These are phyloP conservation scores for Thymelicus acteon DNA, from an alignment of 2,888 invertebrate species.

Conservation along the genomic window DNA sequence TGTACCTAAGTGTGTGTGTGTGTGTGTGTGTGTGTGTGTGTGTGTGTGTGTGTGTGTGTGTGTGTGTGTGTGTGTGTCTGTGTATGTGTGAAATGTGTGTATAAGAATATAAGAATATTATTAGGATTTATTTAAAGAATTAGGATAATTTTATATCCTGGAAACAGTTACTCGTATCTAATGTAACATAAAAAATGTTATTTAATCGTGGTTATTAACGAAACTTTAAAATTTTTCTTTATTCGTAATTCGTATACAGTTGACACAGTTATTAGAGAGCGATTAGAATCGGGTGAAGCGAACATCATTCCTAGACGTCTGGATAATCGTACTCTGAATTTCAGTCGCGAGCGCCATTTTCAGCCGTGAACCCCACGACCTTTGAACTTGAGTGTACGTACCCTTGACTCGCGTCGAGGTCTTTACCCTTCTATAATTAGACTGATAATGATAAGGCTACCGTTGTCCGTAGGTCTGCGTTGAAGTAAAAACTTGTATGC, in stretches of 20 bases:
- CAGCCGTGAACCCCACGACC: conserved; percentile 72
- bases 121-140: too few species aligned
- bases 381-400: conserved; percentile 81
- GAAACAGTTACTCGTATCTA: too few species aligned
- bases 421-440: conserved; percentile 75
- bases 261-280: conserved; percentile 9
- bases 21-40: too few species aligned
- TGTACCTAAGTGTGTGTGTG: too few species aligned
- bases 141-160: too few species aligned
- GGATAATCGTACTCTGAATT: conserved; percentile 34
- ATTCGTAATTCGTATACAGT: background rate
- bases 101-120: too few species aligned
- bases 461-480: conserved; percentile 28
- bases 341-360: conserved; percentile 38
- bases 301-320: conserved; percentile 22
- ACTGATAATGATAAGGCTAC: conserved; percentile 63
- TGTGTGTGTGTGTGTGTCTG: too few species aligned
- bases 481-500: conserved; percentile 12
- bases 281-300: background rate
- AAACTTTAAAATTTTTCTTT: too few species aligned
- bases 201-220: too few species aligned
- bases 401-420: conserved; percentile 76
- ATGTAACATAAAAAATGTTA: too few species aligned
- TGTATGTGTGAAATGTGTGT: too few species aligned
- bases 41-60: too few species aligned